Conservation (phyloP, 2,888 invertebrate genomes). For the Stomorhina lunata region DNA sequence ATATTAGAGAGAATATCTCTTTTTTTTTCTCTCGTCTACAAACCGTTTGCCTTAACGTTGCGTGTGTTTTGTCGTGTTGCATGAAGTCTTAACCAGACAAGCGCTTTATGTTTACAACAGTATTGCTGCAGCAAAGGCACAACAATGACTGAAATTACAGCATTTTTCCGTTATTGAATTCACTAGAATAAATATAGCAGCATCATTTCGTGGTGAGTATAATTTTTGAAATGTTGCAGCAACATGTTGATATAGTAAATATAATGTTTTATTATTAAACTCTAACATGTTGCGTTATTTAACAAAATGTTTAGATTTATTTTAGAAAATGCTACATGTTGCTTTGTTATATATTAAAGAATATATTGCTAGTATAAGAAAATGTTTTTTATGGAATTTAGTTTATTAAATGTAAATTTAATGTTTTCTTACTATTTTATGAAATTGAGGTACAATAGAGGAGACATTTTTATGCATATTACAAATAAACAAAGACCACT, state of each 20-base stretch:
- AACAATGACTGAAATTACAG: conserved; percentile 35
- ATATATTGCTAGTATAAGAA: no score
- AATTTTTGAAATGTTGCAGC: conserved; percentile 8
- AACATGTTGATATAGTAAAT: conserved; percentile 44
- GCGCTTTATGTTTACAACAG: conserved; percentile 11
- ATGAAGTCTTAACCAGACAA: neutral
- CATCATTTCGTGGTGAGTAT: conserved; percentile 5
- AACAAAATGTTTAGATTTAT: no score
- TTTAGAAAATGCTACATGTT: no score
- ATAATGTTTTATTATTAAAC: no score
- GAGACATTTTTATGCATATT: no score
- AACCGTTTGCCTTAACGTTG: neutral
- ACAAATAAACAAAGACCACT: no score
- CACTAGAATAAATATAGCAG: neutral
- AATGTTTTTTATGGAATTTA: no score
- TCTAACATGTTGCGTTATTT: no score
- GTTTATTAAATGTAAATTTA: no score
- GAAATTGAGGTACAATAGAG: no score
- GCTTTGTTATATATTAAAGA: no score
- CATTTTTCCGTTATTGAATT: neutral
- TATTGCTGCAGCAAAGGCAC: conserved; percentile 43
- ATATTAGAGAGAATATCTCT: neutral
- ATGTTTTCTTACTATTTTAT: no score
- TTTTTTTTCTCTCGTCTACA: neutral
- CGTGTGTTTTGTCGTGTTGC: neutral